These are phyloP conservation scores for Cynoglossus semilaevis DNA, from an alignment of 2,113 vertebrate genomes.

Conservation along the genomic window DNA sequence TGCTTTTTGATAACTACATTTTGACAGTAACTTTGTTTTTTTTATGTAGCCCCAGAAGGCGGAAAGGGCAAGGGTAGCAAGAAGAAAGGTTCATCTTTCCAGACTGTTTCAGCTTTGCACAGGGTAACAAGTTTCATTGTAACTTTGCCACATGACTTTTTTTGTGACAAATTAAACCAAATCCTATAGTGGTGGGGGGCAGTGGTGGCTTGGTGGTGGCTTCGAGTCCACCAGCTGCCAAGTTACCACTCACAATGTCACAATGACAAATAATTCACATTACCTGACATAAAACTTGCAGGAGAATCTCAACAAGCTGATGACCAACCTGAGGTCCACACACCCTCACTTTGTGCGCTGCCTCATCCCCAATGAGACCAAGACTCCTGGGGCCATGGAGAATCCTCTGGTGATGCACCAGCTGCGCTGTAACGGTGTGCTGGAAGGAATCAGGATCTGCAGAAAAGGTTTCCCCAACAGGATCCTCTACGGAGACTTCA, in stretches of 20 bases:
- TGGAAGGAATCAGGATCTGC: conserved; percentile 93
- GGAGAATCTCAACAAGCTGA: conserved; percentile 95
- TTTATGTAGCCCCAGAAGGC: neutral
- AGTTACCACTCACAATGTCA: too few species aligned
- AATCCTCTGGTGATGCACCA: conserved; percentile 94
- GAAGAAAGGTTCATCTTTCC: conserved; percentile 72
- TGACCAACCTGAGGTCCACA: conserved; percentile 90
- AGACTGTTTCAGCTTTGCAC: conserved; percentile 88
- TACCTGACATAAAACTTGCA: conserved; percentile 38
- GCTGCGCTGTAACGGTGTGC: conserved; percentile 93
- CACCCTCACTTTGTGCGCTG: conserved; percentile 94
- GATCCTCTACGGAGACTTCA: conserved; percentile 85
- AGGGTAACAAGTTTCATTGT: conserved; percentile 61
- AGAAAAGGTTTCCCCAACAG: conserved; percentile 89
- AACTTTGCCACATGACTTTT: neutral
- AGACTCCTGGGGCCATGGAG: conserved; percentile 89
- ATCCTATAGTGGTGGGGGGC: too few species aligned
- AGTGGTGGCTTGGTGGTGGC: too few species aligned
- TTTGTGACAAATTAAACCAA: too few species aligned
- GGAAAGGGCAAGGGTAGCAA: conserved; percentile 79
- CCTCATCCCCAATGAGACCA: conserved; percentile 91
- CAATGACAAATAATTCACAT: too few species aligned
- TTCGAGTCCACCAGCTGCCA: too few species aligned
- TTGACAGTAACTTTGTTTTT: neutral
- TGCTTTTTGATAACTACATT: neutral